Base-by-base conservation (phyloP, 2,113 vertebrate species). In the Thinocorus orbignyianus region DNA sequence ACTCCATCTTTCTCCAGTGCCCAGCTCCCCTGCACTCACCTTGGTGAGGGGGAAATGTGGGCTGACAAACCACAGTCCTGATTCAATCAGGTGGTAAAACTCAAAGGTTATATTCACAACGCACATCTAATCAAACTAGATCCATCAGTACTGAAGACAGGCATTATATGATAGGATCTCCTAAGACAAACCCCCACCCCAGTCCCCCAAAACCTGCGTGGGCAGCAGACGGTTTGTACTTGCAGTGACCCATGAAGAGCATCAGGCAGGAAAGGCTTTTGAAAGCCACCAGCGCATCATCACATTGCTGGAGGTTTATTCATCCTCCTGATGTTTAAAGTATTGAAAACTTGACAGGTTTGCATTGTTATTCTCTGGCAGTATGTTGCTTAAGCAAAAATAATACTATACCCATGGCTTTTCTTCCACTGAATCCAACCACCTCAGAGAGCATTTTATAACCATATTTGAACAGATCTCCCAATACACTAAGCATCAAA, bases 1-100 rank as follows among this genome's bases (percentile, higher is more conserved):
- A 51, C 16, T 10, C 22, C 2, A 1, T n/a, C n/a, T 23, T 16
- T 76, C 15, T 1, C 1, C 0, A 1, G 24, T 30, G 39, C 23
- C 39, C 71, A 55, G n/a, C 11, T 74, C 26, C 17, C 16, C 6
- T 35, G 7, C 10, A 10, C 20, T 64, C 3, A 3, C 10, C 24
- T 26, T 18, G 8, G 1, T 6, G 6, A 7, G 11, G 5, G 6
- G 13, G 4, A n/a, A 55, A 48, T 0, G 6, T 22, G 26, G 19
- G 31, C 37, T 60, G 46, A n/a, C 26, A 71, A 77, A 66, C 31
- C 7, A 26, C 20, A 81, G 9, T 60, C 26, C 69, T 0, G 2
- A 26, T n/a, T 41, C 68, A 49, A 16, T n/a, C 39, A 51, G 20
- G 35, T 61, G 10, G 41, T 46, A 71, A 89, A 78, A 92, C 17